Conservation (phyloP, 2,888 invertebrate genomes). For the Dasypogon diadema region DNA sequence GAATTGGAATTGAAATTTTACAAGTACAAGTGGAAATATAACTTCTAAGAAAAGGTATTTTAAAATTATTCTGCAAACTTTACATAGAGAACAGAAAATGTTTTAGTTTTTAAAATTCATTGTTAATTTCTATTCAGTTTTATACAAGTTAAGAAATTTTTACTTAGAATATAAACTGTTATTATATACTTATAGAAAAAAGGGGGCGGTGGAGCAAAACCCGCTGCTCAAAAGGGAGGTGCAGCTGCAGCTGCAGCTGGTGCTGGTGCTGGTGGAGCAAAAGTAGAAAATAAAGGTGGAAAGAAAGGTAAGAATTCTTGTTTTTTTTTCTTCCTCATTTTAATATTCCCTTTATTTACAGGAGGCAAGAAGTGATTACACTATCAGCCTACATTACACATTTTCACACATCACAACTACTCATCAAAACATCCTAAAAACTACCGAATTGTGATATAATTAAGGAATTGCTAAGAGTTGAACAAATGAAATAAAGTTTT, state of each 20-base stretch:
- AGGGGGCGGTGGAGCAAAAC: conserved; percentile 58
- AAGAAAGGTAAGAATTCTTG: conserved; percentile 63
- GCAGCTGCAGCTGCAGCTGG: conserved; percentile 60
- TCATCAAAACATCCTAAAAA: neutral
- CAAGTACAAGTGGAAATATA: no score
- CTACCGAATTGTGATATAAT: conserved; percentile 32
- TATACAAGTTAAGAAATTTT: neutral
- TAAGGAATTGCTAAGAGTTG: neutral
- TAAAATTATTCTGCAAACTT: no score
- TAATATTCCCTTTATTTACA: neutral
- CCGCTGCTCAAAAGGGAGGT: conserved; percentile 57
- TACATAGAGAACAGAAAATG: no score
- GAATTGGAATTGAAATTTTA: no score
- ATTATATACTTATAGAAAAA: conserved; percentile 65
- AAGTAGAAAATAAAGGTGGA: conserved; percentile 57
- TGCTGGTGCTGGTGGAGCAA: conserved; percentile 58
- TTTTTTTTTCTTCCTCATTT: neutral
- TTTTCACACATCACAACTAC: neutral
- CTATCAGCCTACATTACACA: neutral
- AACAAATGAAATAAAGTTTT: neutral
- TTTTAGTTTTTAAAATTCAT: neutral
- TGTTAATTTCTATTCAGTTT: neutral
- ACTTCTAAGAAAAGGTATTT: no score
- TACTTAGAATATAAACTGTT: no score
- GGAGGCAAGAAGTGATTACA: conserved; percentile 53